Percentiles rank a stretch among this genome's conserved stretches.
These are phyloP conservation scores for Rhegmatorhina hoffmannsi DNA, from an alignment of 2,113 vertebrate genomes.

Conservation along the genomic window DNA sequence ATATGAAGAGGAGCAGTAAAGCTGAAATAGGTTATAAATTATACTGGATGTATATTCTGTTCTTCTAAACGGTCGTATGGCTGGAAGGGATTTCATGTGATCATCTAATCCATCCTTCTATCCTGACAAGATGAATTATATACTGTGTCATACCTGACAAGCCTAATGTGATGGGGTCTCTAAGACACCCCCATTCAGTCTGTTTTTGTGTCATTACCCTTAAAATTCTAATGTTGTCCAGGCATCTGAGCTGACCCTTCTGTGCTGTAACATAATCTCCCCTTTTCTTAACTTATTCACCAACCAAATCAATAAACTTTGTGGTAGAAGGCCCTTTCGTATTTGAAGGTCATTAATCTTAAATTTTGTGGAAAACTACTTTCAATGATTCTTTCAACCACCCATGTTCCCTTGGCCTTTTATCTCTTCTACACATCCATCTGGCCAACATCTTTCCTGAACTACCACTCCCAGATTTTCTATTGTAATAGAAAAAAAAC, in stretches of 20 bases:
- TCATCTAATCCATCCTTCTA: background rate
- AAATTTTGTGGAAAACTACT: background rate
- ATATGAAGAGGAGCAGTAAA: background rate
- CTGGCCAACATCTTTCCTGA: background rate
- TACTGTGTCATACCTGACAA: background rate
- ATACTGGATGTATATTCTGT: background rate
- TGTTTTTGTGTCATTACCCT: background rate
- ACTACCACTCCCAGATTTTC: background rate
- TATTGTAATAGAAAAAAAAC: background rate
- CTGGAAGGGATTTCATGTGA: constrained; percentile 12
- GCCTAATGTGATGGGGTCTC: background rate
- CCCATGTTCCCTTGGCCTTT: background rate
- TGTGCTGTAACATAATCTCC: background rate
- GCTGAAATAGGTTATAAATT: constrained; percentile 28
- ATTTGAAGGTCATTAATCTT: background rate
- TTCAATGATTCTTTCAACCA: background rate
- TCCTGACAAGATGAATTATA: background rate
- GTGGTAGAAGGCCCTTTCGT: background rate
- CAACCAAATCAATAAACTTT: background rate
- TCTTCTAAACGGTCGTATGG: constrained; percentile 1
- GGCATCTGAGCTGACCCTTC: background rate
- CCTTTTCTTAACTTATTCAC: background rate
- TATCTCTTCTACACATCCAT: background rate
- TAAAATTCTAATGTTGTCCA: background rate
- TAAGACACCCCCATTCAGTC: background rate